These are phyloP conservation scores for Rallus crepitans DNA, from an alignment of 2,797 vertebrate genomes.

Conservation along the genomic window DNA sequence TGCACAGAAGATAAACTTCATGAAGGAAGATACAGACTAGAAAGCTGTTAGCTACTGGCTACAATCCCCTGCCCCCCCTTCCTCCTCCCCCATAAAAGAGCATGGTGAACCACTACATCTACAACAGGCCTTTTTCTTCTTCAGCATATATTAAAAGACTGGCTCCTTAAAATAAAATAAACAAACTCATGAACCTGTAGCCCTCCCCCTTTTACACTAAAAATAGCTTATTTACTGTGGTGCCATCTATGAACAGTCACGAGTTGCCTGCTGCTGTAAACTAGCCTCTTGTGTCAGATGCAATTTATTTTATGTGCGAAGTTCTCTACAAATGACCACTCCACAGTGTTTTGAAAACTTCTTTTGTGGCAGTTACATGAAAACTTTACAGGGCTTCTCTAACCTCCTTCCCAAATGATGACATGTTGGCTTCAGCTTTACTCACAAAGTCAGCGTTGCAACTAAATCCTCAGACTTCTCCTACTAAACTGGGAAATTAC, in stretches of 20 bases:
- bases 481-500: not conserved
- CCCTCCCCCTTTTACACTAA: constrained; percentile 77
- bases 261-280: constrained; percentile 76
- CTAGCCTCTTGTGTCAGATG: constrained; percentile 72
- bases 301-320: constrained; percentile 40
- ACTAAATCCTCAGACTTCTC: not conserved
- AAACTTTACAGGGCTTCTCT: not conserved
- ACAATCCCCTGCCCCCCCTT: not conserved
- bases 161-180: constrained; percentile 73
- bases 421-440: not conserved
- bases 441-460: not conserved
- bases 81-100: not conserved
- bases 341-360: constrained; percentile 51
- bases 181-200: constrained; percentile 61
- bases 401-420: not conserved
- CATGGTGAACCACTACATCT: not conserved
- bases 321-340: constrained; percentile 15
- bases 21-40: constrained; percentile 13
- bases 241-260: constrained; percentile 78
- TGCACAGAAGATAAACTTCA: constrained; percentile 39
- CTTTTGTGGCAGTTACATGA: not conserved
- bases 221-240: constrained; percentile 83
- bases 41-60: constrained; percentile 16
- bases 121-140: not conserved
- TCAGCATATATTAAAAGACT: constrained; percentile 31